Evolutionary conservation across 2,113 vertebrate species (phyloP).

Genomic region (Arizona elegans): DNA sequence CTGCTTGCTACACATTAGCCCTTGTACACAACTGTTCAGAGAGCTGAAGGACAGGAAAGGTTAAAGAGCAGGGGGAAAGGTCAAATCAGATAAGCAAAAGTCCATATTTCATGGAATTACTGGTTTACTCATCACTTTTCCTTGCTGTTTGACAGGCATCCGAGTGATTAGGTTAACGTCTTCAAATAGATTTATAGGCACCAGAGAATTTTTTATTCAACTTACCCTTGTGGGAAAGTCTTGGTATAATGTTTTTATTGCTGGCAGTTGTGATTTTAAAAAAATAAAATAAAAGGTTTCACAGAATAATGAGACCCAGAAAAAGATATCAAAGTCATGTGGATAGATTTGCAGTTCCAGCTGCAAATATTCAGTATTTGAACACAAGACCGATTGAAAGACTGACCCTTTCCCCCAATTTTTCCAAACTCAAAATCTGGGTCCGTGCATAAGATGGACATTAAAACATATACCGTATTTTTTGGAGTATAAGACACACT

Average conservation of each 20-base stretch:
- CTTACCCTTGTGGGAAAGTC: slow-evolving; percentile 56
- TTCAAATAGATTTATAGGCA: slow-evolving; percentile 63
- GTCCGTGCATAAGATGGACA: background rate
- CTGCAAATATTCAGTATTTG: background rate
- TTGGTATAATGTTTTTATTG: slow-evolving; percentile 42
- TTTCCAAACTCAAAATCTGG: background rate
- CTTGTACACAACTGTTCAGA: slow-evolving; percentile 32
- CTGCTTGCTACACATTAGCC: slow-evolving; percentile 25
- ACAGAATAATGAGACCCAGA: slow-evolving; percentile 26
- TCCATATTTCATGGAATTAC: slow-evolving; percentile 61
- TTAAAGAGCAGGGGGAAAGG: slow-evolving; percentile 54
- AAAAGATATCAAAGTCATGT: slow-evolving; percentile 27
- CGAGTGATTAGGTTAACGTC: slow-evolving; percentile 58
- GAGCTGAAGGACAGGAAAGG: slow-evolving; percentile 50
- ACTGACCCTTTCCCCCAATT: background rate
- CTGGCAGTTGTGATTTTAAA: slow-evolving; percentile 43
- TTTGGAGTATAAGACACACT: too few relatives aligned
- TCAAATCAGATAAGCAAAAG: slow-evolving; percentile 59
- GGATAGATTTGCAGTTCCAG: slow-evolving; percentile 4
- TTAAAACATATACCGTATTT: background rate
- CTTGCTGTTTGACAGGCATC: slow-evolving; percentile 52
- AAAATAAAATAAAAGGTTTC: slow-evolving; percentile 43
- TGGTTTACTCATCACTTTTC: slow-evolving; percentile 61
- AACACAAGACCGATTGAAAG: background rate
- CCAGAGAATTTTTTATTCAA: slow-evolving; percentile 58